A percentile compares a stretch with the other conserved stretches of the same genome.
Conservation (phyloP, 1,140 invertebrate species). For the Diabrotica virgifera region DNA sequence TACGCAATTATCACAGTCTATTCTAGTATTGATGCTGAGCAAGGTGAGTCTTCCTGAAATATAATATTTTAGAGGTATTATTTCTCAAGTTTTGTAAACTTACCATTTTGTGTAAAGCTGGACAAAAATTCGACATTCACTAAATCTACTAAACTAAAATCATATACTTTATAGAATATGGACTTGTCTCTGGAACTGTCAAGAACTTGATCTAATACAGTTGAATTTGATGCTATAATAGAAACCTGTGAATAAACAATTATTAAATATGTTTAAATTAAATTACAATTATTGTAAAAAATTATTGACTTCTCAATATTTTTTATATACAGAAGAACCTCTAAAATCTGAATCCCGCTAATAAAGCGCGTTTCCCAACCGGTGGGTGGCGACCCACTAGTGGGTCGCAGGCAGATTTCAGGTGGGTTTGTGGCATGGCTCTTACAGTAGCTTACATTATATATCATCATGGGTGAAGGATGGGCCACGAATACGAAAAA, state of each 20-base stretch:
- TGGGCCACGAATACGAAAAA: too few relatives aligned
- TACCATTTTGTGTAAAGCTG: constrained; percentile 53
- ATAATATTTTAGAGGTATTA: neutral
- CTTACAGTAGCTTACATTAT: too few relatives aligned
- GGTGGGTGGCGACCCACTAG: too few relatives aligned
- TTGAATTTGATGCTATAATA: constrained; percentile 53
- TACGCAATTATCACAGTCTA: constrained; percentile 54
- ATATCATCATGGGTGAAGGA: too few relatives aligned
- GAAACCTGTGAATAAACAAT: constrained; percentile 51
- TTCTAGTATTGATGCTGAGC: constrained; percentile 50
- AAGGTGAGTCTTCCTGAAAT: constrained; percentile 51
- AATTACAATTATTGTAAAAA: constrained; percentile 6
- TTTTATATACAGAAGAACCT: too few relatives aligned
- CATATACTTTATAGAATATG: constrained; percentile 56
- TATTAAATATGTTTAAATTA: too few relatives aligned
- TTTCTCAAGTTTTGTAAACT: neutral
- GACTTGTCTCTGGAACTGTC: constrained; percentile 49
- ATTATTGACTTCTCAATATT: neutral
- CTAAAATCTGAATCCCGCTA: too few relatives aligned
- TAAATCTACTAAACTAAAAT: constrained; percentile 49
- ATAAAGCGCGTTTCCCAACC: too few relatives aligned
- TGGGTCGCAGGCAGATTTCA: too few relatives aligned
- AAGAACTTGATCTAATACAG: constrained; percentile 44
- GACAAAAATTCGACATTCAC: constrained; percentile 54
- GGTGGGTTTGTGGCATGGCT: too few relatives aligned